A percentile compares a stretch with the other conserved stretches of the same genome.
Conservation (phyloP, 92 coral and sea anemone species). For the Phenganax stokvisi region DNA sequence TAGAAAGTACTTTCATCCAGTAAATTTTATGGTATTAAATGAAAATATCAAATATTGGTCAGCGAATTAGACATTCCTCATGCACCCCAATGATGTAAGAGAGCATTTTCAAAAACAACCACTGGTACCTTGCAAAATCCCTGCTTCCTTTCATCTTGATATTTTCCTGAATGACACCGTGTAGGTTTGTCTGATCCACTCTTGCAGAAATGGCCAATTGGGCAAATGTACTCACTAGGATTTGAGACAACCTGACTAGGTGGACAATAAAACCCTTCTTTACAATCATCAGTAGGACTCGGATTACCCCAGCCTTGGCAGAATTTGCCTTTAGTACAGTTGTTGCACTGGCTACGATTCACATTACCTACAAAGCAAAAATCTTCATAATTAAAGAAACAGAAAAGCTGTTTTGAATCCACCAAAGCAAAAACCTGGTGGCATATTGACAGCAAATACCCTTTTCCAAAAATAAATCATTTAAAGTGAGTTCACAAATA, state of each 20-base stretch:
- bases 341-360: slow-evolving; percentile 54
- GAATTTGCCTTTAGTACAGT: slow-evolving; percentile 72
- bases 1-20: too few relatives aligned
- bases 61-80: too few relatives aligned
- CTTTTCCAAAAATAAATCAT: too few relatives aligned
- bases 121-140: slow-evolving; percentile 62
- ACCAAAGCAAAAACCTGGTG: too few relatives aligned
- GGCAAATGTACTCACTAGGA: slow-evolving; percentile 66
- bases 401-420: too few relatives aligned
- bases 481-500: too few relatives aligned
- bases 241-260: slow-evolving; percentile 64
- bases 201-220: slow-evolving; percentile 76
- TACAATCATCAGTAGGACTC: slow-evolving; percentile 60
- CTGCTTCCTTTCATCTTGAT: slow-evolving; percentile 67
- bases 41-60: too few relatives aligned
- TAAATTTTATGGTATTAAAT: too few relatives aligned
- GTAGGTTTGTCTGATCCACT: slow-evolving; percentile 64
- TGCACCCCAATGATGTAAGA: too few relatives aligned
- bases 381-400: not conserved
- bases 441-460: too few relatives aligned
- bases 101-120: too few relatives aligned
- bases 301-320: slow-evolving; percentile 76
- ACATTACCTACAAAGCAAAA: slow-evolving; percentile 47
- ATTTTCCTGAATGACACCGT: slow-evolving; percentile 76
- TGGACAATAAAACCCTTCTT: slow-evolving; percentile 81